A percentile compares a stretch with the other conserved stretches of the same genome.
Conservation (phyloP, 2,797 vertebrate species). For the Telmatherina bonti region DNA sequence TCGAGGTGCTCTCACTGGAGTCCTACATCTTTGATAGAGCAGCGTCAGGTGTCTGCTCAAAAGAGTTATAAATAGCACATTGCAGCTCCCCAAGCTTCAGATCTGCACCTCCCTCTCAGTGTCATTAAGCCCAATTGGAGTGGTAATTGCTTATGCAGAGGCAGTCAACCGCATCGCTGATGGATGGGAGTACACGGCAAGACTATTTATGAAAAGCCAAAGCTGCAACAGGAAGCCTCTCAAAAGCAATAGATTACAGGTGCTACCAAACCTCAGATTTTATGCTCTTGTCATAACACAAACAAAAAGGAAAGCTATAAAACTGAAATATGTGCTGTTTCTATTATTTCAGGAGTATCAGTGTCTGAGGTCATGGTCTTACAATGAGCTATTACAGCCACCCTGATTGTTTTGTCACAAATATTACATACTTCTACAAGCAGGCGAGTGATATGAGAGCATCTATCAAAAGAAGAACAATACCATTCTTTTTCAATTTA, state of each 20-base stretch:
- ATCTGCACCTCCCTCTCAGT: conserved; percentile 67
- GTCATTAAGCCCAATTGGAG: conserved; percentile 80
- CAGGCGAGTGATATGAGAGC: conserved; percentile 31
- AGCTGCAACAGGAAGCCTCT: conserved; percentile 47
- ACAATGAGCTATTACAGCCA: conserved; percentile 40
- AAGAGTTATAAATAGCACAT: conserved; percentile 76
- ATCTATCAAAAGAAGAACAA: conserved; percentile 38
- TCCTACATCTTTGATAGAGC: conserved; percentile 56
- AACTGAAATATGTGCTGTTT: conserved; percentile 20
- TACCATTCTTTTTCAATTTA: conserved; percentile 10
- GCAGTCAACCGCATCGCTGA: conserved; percentile 74
- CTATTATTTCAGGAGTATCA: conserved; percentile 16
- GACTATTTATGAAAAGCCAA: conserved; percentile 64
- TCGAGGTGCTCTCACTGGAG: conserved; percentile 36
- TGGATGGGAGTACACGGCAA: conserved; percentile 65
- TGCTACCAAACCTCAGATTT: conserved; percentile 36
- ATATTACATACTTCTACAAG: conserved; percentile 23
- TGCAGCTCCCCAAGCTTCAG: conserved; percentile 69
- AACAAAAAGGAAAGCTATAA: background rate
- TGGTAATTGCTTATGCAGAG: conserved; percentile 77
- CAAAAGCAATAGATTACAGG: conserved; percentile 36
- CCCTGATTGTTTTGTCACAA: conserved; percentile 56
- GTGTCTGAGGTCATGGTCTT: conserved; percentile 25
- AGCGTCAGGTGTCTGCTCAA: conserved; percentile 75
- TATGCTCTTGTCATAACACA: conserved; percentile 31